Conservation (phyloP, 2,888 invertebrate genomes). For the Himalopsyche anomala region DNA sequence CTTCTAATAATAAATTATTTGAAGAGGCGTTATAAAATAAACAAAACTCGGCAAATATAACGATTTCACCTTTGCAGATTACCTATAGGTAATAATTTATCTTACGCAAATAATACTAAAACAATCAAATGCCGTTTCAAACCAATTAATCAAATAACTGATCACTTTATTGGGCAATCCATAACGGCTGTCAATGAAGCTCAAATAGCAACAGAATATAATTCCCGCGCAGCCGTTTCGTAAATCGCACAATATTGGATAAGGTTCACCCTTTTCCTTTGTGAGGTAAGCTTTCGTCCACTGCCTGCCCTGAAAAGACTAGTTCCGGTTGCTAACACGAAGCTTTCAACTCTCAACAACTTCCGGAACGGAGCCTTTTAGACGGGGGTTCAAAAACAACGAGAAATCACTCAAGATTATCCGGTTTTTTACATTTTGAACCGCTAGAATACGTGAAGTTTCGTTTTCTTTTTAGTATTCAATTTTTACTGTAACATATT, state of each 20-base stretch:
- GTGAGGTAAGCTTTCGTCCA: background rate
- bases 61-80: too few relatives aligned
- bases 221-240: background rate
- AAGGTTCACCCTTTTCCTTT: slow-evolving; percentile 11
- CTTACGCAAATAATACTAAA: background rate
- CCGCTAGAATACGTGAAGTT: too few relatives aligned
- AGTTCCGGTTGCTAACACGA: slow-evolving; percentile 26
- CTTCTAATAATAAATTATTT: too few relatives aligned
- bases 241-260: background rate
- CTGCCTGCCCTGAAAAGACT: background rate
- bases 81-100: too few relatives aligned
- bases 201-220: background rate
- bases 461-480: too few relatives aligned
- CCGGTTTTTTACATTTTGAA: background rate
- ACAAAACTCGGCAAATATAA: too few relatives aligned
- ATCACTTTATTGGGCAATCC: background rate
- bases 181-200: background rate
- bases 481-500: too few relatives aligned
- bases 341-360: slow-evolving; percentile 51
- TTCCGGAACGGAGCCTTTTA: slow-evolving; percentile 32
- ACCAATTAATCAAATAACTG: background rate
- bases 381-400: slow-evolving; percentile 45
- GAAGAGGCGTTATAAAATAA: too few relatives aligned
- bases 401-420: slow-evolving; percentile 29
- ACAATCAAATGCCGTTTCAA: background rate